phyloP scores from a whole-genome alignment of 2,888 invertebrate species.

The Homarus gammarus region DNA sequence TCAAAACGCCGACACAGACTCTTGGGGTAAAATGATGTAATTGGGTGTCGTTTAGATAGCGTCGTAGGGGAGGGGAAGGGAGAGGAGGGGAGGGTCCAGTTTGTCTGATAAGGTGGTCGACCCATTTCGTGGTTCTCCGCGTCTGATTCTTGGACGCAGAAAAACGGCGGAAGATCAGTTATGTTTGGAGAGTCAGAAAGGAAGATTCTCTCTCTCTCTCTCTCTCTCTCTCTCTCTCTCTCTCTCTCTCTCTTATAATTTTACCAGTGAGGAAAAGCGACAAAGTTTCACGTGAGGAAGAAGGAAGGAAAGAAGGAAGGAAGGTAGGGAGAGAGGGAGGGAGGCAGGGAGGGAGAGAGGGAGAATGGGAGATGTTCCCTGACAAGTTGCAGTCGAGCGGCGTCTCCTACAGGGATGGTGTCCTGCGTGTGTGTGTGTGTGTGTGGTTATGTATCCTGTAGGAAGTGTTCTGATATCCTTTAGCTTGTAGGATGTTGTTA shows the following conservation, averaged over 20 bases:
- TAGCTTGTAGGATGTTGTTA: too few relatives aligned
- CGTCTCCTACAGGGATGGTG: too few relatives aligned
- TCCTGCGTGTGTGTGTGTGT: too few relatives aligned
- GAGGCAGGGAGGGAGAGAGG: too few relatives aligned
- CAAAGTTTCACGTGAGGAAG: too few relatives aligned
- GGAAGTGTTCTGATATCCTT: too few relatives aligned
- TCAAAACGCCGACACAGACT: conserved; percentile 56
- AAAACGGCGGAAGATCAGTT: background rate
- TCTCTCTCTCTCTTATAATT: background rate
- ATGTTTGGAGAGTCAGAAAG: background rate
- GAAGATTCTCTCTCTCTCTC: background rate
- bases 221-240: background rate
- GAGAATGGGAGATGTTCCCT: too few relatives aligned
- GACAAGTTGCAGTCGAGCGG: too few relatives aligned
- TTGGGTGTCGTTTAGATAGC: conserved; percentile 61
- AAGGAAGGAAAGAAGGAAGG: too few relatives aligned
- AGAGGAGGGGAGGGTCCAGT: background rate
- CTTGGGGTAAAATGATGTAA: conserved; percentile 51
- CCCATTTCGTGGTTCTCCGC: background rate
- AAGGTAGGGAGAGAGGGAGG: too few relatives aligned
- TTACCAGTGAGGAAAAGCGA: too few relatives aligned
- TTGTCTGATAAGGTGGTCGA: conserved; percentile 35
- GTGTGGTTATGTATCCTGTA: too few relatives aligned
- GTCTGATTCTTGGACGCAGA: conserved; percentile 5
- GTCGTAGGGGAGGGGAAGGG: background rate